These are phyloP conservation scores for Oryzias melastigma DNA, from an alignment of 2,113 vertebrate species.

Conservation along the genomic window DNA sequence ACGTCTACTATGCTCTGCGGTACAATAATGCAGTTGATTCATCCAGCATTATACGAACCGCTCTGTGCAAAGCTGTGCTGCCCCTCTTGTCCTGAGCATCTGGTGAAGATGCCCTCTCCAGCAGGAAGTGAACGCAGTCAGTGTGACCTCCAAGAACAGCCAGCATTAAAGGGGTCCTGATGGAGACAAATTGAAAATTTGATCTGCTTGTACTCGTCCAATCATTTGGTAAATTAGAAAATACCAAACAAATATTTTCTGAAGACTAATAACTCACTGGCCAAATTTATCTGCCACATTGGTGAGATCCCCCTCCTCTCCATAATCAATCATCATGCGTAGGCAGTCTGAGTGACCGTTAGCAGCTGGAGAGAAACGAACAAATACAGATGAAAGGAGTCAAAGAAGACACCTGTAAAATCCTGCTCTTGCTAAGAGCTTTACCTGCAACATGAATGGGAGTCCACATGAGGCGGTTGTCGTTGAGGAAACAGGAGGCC, in stretches of 20 bases:
- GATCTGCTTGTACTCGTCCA: not conserved
- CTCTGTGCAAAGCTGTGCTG: constrained; percentile 90
- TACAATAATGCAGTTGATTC: not conserved
- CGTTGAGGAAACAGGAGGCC: constrained; percentile 89
- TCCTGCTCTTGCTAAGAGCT: not conserved
- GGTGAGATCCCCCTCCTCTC: constrained; percentile 87
- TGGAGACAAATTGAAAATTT: not conserved
- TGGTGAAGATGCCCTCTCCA: constrained; percentile 90
- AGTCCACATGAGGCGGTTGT: constrained; percentile 89
- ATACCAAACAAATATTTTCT: not conserved
- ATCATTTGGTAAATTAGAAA: not conserved
- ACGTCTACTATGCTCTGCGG: not conserved
- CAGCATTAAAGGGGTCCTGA: constrained; percentile 92
- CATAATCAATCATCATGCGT: constrained; percentile 92
- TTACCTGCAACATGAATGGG: constrained; percentile 91
- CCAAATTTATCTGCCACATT: constrained; percentile 89
- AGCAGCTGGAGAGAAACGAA: constrained; percentile 77
- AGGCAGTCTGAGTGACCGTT: constrained; percentile 92
- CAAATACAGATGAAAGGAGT: not conserved
- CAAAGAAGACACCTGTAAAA: not conserved
- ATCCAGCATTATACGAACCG: constrained; percentile 73
- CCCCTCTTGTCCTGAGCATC: constrained; percentile 90
- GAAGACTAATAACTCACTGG: constrained; percentile 79
- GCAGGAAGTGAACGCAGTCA: constrained; percentile 90
- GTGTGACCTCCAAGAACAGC: constrained; percentile 90